Evolutionary conservation across 2,888 invertebrate species (phyloP).

Genomic region (Phyto melanocephala): DNA sequence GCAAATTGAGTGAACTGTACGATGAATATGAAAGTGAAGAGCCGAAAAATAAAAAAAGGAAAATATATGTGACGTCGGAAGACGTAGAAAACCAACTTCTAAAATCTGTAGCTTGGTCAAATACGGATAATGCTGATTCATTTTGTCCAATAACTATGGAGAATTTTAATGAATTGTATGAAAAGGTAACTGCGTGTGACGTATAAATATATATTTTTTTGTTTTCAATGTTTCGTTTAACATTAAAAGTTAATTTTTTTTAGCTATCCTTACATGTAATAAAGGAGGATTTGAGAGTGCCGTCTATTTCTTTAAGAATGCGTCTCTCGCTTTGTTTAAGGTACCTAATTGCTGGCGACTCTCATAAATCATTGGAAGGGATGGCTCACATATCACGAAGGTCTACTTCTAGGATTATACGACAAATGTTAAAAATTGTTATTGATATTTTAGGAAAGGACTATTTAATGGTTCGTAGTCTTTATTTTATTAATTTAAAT

Average conservation of each 20-base stretch:
- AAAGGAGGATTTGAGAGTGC: not conserved
- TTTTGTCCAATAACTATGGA: slow-evolving; percentile 35
- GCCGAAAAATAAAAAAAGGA: slow-evolving; percentile 2
- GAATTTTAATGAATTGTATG: slow-evolving; percentile 20
- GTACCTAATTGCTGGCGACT: slow-evolving; percentile 29
- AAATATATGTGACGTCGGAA: slow-evolving; percentile 13
- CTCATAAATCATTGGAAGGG: not conserved
- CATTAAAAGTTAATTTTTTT: not conserved
- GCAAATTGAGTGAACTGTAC: slow-evolving; percentile 29
- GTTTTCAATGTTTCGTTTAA: no score
- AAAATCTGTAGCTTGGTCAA: slow-evolving; percentile 31
- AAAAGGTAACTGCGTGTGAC: not conserved
- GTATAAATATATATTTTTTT: no score
- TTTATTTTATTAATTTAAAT: not conserved
- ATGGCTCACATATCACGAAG: slow-evolving; percentile 16
- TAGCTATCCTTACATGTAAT: not conserved
- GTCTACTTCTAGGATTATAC: slow-evolving; percentile 1
- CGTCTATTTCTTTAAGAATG: not conserved
- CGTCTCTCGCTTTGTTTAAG: slow-evolving; percentile 36
- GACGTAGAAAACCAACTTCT: slow-evolving; percentile 12
- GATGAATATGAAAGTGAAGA: slow-evolving; percentile 19
- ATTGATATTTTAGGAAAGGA: slow-evolving; percentile 12
- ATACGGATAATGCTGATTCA: not conserved
- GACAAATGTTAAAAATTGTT: not conserved
- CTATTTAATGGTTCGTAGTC: slow-evolving; percentile 1